phyloP scores from a whole-genome alignment of 2,113 vertebrate genomes.

The Callipepla squamata region DNA sequence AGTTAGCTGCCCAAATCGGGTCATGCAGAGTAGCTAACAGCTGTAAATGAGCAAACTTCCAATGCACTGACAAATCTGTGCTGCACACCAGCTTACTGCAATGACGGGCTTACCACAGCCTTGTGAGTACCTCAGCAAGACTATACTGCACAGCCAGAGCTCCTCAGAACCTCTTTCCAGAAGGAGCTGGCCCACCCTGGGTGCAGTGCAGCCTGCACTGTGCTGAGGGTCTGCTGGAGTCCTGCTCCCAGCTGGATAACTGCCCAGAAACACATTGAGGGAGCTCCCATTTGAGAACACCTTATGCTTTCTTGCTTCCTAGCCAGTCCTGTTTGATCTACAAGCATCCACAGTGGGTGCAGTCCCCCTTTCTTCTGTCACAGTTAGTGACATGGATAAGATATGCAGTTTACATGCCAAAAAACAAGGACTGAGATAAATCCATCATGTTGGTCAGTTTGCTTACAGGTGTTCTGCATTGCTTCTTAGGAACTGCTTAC shows the following conservation, averaged over 20 bases:
- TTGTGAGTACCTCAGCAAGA: background rate
- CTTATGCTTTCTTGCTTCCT: background rate
- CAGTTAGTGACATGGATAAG: background rate
- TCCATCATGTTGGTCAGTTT: background rate
- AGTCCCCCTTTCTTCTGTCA: background rate
- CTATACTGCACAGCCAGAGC: background rate
- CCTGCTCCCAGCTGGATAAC: background rate
- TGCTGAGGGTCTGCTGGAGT: fast-evolving
- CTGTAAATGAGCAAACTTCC: background rate
- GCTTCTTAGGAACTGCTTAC: slow-evolving; percentile 89
- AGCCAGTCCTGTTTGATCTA: background rate
- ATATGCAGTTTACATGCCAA: background rate
- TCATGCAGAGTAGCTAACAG: background rate
- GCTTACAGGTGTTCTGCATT: background rate
- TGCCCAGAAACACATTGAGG: background rate
- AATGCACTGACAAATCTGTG: background rate
- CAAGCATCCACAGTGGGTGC: background rate
- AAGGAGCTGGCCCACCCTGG: background rate
- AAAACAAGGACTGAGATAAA: background rate
- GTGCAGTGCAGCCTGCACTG: background rate
- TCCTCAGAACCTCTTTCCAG: background rate
- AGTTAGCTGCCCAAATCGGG: background rate
- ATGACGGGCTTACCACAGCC: background rate
- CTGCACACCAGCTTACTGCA: background rate
- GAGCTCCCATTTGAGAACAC: background rate